phyloP scores from a whole-genome alignment of 2,888 invertebrate genomes.

The Ernsta delagoae region DNA sequence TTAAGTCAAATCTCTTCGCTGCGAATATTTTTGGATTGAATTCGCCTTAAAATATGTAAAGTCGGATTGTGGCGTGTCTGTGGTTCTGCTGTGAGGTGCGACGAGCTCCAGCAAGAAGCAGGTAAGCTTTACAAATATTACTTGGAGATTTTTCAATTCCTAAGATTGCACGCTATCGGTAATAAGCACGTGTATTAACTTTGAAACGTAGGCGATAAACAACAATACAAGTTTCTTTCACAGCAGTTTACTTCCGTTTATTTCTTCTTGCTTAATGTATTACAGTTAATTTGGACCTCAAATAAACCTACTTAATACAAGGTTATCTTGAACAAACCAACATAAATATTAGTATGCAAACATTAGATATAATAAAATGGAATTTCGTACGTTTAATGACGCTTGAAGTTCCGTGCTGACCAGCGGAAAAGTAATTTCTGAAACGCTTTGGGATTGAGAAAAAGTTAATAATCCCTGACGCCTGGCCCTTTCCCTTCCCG shows the following conservation, averaged over 20 bases:
- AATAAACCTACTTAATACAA: too few relatives aligned
- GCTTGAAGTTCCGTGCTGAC: slow-evolving; percentile 35
- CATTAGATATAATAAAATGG: background rate
- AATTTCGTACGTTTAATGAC: slow-evolving; percentile 24
- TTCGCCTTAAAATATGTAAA: slow-evolving; percentile 26
- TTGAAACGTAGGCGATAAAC: too few relatives aligned
- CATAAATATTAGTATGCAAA: background rate
- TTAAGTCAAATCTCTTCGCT: slow-evolving; percentile 32
- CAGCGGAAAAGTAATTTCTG: slow-evolving; percentile 29
- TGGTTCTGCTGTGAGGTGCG: background rate
- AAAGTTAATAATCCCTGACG: slow-evolving; percentile 62
- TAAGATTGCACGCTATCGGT: background rate
- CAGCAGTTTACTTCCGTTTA: too few relatives aligned
- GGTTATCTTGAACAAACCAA: background rate
- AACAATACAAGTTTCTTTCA: too few relatives aligned
- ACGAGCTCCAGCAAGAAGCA: background rate
- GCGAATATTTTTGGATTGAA: slow-evolving; percentile 30
- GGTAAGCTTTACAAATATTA: slow-evolving; percentile 21
- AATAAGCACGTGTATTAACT: too few relatives aligned
- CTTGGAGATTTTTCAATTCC: background rate
- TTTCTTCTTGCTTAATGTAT: too few relatives aligned
- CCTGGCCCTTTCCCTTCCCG: slow-evolving; percentile 43
- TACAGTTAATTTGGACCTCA: too few relatives aligned
- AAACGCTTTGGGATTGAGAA: slow-evolving; percentile 40
- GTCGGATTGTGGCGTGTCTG: slow-evolving; percentile 19